Percentiles rank a stretch among this genome's conserved stretches.
These are phyloP conservation scores for Malurus elegans DNA, from an alignment of 2,113 vertebrate species.

Conservation along the genomic window DNA sequence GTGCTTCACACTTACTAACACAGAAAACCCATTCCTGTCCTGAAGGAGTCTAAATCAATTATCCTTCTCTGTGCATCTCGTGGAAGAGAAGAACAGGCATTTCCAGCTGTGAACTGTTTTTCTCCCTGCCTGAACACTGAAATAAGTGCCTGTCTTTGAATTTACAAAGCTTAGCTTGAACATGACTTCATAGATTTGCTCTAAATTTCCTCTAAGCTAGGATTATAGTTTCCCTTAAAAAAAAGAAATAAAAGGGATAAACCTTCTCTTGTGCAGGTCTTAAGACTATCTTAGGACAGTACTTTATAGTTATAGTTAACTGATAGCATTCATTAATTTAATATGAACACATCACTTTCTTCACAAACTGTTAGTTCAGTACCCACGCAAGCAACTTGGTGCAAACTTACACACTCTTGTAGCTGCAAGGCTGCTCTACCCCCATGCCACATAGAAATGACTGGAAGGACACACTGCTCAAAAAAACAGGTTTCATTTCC, in stretches of 20 bases:
- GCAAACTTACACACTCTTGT: background rate
- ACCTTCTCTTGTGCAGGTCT: background rate
- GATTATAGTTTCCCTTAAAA: background rate
- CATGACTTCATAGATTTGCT: background rate
- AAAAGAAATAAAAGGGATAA: background rate
- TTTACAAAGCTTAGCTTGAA: constrained; percentile 46
- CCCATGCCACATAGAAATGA: rapidly evolving
- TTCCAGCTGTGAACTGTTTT: constrained; percentile 52
- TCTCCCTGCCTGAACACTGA: constrained; percentile 31
- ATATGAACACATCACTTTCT: background rate
- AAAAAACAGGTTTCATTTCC: background rate
- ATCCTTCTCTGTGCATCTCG: background rate
- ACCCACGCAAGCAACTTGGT: background rate
- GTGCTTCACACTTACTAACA: constrained; percentile 1
- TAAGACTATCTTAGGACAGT: background rate
- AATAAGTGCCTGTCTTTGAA: constrained; percentile 14
- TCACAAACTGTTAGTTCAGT: background rate
- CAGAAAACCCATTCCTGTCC: constrained; percentile 1
- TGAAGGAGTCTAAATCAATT: constrained; percentile 43
- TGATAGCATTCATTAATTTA: background rate
- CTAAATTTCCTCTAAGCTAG: constrained; percentile 1
- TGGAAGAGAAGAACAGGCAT: constrained; percentile 31
- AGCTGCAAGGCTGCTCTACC: background rate
- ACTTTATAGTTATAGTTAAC: background rate
- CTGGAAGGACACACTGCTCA: background rate